A percentile compares a stretch with the other conserved stretches of the same genome.
Conservation (phyloP, 1,140 invertebrate genomes). For the Subanguina moxae region DNA sequence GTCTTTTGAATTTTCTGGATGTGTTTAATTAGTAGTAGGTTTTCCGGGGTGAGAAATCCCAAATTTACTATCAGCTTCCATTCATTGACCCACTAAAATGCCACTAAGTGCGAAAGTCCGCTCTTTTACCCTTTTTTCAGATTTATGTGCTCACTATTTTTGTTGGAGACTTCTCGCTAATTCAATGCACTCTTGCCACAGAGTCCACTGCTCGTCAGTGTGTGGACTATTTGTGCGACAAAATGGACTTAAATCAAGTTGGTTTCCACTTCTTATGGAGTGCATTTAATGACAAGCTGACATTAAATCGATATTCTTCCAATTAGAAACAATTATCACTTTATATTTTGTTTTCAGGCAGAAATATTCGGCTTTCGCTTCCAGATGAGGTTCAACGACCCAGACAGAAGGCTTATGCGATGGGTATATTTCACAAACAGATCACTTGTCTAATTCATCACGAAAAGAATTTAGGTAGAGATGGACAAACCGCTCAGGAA, state of each 20-base stretch:
- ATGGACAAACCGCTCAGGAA: conserved; percentile 46
- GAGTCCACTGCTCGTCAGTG: conserved; percentile 45
- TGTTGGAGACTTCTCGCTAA: conserved; percentile 42
- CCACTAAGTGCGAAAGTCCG: not conserved
- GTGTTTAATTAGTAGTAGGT: not conserved
- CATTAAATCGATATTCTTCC: not conserved
- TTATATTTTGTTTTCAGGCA: conserved; percentile 24
- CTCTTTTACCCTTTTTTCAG: conserved; percentile 13
- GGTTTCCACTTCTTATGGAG: conserved; percentile 18
- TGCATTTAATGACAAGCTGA: conserved; percentile 16
- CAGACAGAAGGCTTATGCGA: conserved; percentile 45
- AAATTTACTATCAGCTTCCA: too few relatives aligned
- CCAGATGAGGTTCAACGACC: conserved; percentile 48
- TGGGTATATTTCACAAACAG: conserved; percentile 24
- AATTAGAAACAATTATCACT: conserved; percentile 8
- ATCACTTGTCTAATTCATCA: too few relatives aligned
- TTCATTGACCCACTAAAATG: too few relatives aligned
- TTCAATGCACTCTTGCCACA: conserved; percentile 48
- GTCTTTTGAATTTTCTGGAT: not conserved
- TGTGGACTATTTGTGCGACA: conserved; percentile 49
- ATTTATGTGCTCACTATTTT: conserved; percentile 45
- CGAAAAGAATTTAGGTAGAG: conserved; percentile 22
- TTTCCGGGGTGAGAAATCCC: too few relatives aligned
- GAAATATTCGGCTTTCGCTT: conserved; percentile 52
- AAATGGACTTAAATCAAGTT: conserved; percentile 44